Percentiles rank a stretch among this genome's conserved stretches.
phyloP scores from a whole-genome alignment of 1,140 invertebrate species.

The Vanessa tameamea region DNA sequence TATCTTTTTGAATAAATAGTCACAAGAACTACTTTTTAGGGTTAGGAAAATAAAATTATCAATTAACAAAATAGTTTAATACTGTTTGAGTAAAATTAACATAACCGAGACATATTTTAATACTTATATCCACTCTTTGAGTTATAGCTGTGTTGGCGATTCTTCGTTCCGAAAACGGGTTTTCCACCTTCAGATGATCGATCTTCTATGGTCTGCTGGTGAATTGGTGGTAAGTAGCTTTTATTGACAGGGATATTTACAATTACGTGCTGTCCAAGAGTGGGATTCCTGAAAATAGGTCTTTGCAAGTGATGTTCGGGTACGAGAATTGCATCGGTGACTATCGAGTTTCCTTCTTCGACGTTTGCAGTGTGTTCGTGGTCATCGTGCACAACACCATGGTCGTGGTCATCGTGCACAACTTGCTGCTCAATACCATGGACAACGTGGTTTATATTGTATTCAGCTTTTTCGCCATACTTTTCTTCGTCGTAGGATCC shows the following conservation, averaged over 20 bases:
- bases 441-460: constrained; percentile 1
- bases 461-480: constrained; percentile 43
- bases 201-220: constrained; percentile 6
- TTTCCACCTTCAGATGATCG: constrained; percentile 6
- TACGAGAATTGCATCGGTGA: constrained; percentile 37
- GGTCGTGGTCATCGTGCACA: neutral
- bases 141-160: neutral
- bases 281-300: constrained; percentile 24
- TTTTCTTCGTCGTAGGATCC: constrained; percentile 67
- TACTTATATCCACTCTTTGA: constrained; percentile 20
- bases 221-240: constrained; percentile 14
- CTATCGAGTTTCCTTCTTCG: constrained; percentile 9
- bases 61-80: constrained; percentile 1
- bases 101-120: neutral
- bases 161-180: neutral
- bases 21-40: too few species aligned
- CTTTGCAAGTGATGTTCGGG: constrained; percentile 8
- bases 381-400: neutral
- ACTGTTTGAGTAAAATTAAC: neutral
- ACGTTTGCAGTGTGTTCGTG: neutral
- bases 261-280: neutral
- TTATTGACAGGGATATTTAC: constrained; percentile 5
- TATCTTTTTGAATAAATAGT: too few species aligned
- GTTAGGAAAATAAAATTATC: neutral
- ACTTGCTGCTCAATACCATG: constrained; percentile 23